Base-by-base conservation (phyloP, 2,888 invertebrate genomes). In the Portevinia maculata region DNA sequence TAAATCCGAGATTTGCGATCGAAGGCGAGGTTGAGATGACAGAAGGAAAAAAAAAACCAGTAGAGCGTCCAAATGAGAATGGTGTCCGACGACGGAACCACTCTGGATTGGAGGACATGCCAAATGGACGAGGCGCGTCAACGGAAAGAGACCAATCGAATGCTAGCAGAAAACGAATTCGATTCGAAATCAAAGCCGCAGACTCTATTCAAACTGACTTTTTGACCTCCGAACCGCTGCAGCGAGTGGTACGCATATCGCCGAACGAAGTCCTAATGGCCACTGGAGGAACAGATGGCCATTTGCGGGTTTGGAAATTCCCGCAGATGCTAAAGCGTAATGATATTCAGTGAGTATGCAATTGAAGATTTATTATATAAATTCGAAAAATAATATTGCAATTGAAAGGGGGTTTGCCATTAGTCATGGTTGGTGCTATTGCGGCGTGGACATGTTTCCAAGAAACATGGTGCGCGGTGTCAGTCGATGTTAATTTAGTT, bases 261-360 rank as follows among this genome's bases (percentile, higher is more conserved):
- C 93, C 93, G 44, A 94, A 94, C 88, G 94, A 96, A 7, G 94
- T 94, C 87, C 88, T 96, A 24, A 94, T 99, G 94, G 96, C 95
- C 0, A 98, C 98, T 0, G 98, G 97, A 48, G 98, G 98, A 28
- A 95, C 96, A 0, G 98, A 99, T 91, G 96, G 98, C 3, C 93
- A 94, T 87, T 91, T 99, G 32, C 92, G 98, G 67, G 91, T 98
- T 8, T 99, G 98, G 98, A 93, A 94, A 88, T 97, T 97, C 90
- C 98, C 98, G 0, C 93, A 94, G 86, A 92, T 98, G 91, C 92
- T 94, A 62, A 93, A 94, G 85, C 88, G 94, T 17, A 93, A 93
- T 86, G 94, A 95, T 85, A 91, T 97, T 8, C 92, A 94, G 87
- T 88, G 70, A 85, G 86, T 84, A 15, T 37, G 9, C 21, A 1